Conservation (phyloP, 2,113 vertebrate species). For the Piaya cayana region DNA sequence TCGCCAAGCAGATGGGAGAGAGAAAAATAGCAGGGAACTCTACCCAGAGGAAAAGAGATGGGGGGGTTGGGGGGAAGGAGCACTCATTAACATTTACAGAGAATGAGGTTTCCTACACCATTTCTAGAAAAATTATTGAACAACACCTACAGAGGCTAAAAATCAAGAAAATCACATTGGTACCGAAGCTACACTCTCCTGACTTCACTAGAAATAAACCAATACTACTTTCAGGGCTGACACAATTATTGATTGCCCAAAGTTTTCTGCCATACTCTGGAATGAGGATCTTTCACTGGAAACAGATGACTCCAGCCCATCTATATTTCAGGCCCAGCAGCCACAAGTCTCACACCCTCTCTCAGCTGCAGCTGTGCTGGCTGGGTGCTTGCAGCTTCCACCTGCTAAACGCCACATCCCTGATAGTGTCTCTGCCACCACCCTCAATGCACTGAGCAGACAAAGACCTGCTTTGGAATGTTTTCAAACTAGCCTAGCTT, state of each 20-base stretch:
- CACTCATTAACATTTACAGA: conserved; percentile 55
- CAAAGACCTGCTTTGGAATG: conserved; percentile 10
- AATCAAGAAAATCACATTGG: background rate
- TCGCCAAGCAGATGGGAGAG: conserved; percentile 63
- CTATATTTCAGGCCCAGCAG: background rate
- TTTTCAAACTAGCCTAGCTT: background rate
- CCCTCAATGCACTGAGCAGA: background rate
- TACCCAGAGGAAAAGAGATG: conserved; percentile 28
- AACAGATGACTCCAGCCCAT: background rate
- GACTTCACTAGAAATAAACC: background rate
- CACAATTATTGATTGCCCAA: background rate
- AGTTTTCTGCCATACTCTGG: background rate
- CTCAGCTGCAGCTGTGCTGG: background rate
- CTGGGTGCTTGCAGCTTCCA: conserved; percentile 9
- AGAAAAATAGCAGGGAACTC: conserved; percentile 60
- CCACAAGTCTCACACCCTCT: background rate
- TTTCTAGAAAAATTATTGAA: conserved; percentile 26
- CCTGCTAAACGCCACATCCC: background rate
- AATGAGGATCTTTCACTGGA: background rate
- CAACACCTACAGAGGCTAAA: background rate
- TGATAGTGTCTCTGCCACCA: background rate
- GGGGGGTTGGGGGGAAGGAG: background rate
- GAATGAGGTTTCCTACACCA: background rate
- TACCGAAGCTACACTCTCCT: background rate
- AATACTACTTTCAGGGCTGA: background rate